These are phyloP conservation scores for Trachelus troglodyta DNA, from an alignment of 2,888 invertebrate genomes.

Conservation along the genomic window DNA sequence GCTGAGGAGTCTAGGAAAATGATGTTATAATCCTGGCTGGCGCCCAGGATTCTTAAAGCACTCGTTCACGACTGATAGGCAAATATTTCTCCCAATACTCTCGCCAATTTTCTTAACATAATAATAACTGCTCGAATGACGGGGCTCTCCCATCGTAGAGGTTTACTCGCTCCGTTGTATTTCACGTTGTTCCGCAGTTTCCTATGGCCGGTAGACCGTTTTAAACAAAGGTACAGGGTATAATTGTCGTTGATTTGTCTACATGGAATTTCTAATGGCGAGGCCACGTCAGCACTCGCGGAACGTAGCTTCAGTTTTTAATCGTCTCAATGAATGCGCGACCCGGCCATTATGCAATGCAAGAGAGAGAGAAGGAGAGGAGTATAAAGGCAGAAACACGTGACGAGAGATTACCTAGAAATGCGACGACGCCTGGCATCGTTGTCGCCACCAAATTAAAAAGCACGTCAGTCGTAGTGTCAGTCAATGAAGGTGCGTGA, in stretches of 20 bases:
- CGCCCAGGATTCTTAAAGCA: slow-evolving; percentile 19
- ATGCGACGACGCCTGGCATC: background rate
- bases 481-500: background rate
- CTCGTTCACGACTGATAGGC: background rate
- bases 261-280: background rate
- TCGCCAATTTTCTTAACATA: background rate
- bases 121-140: slow-evolving; percentile 5
- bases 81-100: background rate
- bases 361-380: background rate
- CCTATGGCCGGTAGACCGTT: background rate
- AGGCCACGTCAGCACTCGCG: background rate
- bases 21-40: slow-evolving; percentile 30
- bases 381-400: background rate
- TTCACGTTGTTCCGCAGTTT: slow-evolving; percentile 10
- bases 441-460: background rate
- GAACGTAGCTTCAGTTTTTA: background rate
- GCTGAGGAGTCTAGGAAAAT: slow-evolving; percentile 5
- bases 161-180: slow-evolving; percentile 9
- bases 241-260: background rate
- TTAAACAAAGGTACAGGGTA: background rate
- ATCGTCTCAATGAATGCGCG: slow-evolving; percentile 1
- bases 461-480: background rate
- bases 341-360: background rate
- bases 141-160: too few species aligned
- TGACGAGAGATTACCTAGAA: background rate